A percentile compares a stretch with the other conserved stretches of the same genome.
Evolutionary conservation across 2,888 invertebrate species (phyloP).

Genomic region (Stramonita haemastoma): DNA sequence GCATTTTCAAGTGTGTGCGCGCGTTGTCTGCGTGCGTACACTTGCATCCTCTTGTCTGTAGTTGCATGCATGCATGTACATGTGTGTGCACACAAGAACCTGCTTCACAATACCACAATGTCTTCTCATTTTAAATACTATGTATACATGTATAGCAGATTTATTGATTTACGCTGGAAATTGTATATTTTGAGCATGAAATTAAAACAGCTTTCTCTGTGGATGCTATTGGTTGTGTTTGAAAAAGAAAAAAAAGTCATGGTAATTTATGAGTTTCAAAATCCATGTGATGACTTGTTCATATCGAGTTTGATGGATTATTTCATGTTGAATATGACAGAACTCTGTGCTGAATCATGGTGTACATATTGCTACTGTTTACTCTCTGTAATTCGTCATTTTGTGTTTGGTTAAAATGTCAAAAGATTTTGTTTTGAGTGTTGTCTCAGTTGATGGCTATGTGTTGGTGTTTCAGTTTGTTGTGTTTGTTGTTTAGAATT

Average conservation of each 20-base stretch:
- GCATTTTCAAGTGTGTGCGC: background rate
- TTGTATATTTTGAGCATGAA: background rate
- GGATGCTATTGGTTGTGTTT: background rate
- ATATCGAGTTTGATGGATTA: background rate
- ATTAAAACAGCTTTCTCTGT: background rate
- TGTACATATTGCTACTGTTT: background rate
- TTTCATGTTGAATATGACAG: too few relatives aligned
- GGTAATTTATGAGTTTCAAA: slow-evolving; percentile 1
- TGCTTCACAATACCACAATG: background rate
- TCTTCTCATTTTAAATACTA: background rate
- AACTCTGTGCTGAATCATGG: background rate
- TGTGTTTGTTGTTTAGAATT: background rate
- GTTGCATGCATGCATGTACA: background rate
- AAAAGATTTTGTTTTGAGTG: background rate
- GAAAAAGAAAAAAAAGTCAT: background rate
- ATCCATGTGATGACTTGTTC: slow-evolving; percentile 3
- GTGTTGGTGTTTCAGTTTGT: background rate
- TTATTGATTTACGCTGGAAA: background rate
- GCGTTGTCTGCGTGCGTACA: slow-evolving; percentile 5
- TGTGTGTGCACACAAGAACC: too few relatives aligned
- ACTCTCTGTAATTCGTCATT: background rate
- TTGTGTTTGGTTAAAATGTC: background rate
- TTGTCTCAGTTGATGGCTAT: background rate
- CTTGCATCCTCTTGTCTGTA: background rate
- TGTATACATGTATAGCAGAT: background rate